Base-by-base conservation (phyloP, 2,797 vertebrate genomes). In the Astyanax mexicanus region DNA sequence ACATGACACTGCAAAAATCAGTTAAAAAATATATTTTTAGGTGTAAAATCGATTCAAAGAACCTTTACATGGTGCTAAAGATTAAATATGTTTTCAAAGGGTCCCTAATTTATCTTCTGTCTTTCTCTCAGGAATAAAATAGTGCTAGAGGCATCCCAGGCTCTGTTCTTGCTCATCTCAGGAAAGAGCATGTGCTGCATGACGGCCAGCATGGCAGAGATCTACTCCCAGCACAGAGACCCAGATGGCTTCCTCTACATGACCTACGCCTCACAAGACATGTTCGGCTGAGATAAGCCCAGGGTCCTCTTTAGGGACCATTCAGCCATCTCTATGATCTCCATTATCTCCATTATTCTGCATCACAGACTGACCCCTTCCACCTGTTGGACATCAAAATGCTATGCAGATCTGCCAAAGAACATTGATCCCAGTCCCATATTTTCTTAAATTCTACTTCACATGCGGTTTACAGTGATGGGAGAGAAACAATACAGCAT, bases 221-320 rank as follows among this genome's bases (percentile, higher is more conserved):
- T 95, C 25, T 95, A 95, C 40, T 84, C 92, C 2, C 88, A 64
- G 32, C 79, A 91, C 90, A 90, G 91, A 1, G 94, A 95, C 25
- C 38, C 86, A 0, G 94, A 95, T 3, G 94, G 94, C 68, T 95
- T 95, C 87, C 93, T 95, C 23, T 95, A 95, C 89, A 89, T 95
- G 88, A 94, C 93, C 29, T 95, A 95, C 3, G 92, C 93, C 75
- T 95, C 94, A 0, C 94, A 95, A 85, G 94, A 95, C 54, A 91
- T 93, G 88, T 95, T 95, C 0, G 94, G 94, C 37, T 91, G 90
- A 1, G 72, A 47, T 25, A 29, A 80, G 1, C 38, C 71, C 62
- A 2, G 21, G 74, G 9, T 51, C 32, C 52, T 1, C 80, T 81
- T 57, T 70, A 69, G 69, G 68, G 74, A 72, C 27, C 27, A 79